A percentile compares a stretch with the other conserved stretches of the same genome.
phyloP scores from a whole-genome alignment of 2,888 invertebrate species.

The Campoplex nolae region DNA sequence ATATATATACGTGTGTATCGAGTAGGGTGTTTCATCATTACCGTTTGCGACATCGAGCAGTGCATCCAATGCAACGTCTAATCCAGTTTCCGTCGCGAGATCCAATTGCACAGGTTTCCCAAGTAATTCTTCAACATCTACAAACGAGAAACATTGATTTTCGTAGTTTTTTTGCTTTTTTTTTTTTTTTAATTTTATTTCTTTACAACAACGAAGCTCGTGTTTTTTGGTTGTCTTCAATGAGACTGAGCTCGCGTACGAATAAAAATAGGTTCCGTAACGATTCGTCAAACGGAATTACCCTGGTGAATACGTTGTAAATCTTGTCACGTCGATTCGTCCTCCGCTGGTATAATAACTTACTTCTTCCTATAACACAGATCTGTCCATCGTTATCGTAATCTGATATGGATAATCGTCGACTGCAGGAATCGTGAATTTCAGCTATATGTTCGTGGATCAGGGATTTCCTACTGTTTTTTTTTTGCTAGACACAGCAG shows the following conservation, averaged over 20 bases:
- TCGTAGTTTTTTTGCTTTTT: neutral
- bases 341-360: slow-evolving; percentile 70
- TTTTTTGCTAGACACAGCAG: neutral
- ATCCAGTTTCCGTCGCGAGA: slow-evolving; percentile 90
- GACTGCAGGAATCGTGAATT: slow-evolving; percentile 17
- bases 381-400: slow-evolving; percentile 70
- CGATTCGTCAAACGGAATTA: slow-evolving; percentile 56
- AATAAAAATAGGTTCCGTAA: neutral
- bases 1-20: neutral
- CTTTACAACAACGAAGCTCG: neutral
- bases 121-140: slow-evolving; percentile 90
- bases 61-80: slow-evolving; percentile 90
- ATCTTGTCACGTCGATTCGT: slow-evolving; percentile 73
- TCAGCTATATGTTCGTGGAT: neutral
- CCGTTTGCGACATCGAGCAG: slow-evolving; percentile 90
- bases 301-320: slow-evolving; percentile 67
- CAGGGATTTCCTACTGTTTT: neutral
- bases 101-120: slow-evolving; percentile 92
- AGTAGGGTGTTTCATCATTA: slow-evolving; percentile 81
- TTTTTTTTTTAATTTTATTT: neutral
- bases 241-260: neutral
- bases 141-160: slow-evolving; percentile 72
- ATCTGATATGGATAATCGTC: slow-evolving; percentile 69
- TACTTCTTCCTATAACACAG: slow-evolving; percentile 68
- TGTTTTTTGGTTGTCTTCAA: neutral